Conservation (phyloP, 2,797 vertebrate genomes). For the Myotis myotis region DNA sequence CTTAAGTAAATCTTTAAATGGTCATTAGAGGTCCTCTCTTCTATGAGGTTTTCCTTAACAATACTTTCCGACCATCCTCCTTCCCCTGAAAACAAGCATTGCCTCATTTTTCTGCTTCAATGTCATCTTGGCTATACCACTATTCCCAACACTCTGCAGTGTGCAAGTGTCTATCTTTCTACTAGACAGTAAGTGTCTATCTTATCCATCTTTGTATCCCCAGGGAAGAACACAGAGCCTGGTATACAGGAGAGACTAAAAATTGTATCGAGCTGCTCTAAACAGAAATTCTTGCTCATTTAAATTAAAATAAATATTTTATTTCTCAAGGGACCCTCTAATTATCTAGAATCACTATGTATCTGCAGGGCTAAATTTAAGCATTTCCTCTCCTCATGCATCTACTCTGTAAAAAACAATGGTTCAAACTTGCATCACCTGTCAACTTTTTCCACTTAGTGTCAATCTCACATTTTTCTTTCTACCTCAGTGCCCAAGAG, state of each 20-base stretch:
- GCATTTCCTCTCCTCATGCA: background rate
- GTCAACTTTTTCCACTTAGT: background rate
- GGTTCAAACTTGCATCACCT: background rate
- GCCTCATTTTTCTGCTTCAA: background rate
- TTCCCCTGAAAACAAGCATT: background rate
- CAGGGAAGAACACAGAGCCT: background rate
- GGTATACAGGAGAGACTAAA: background rate
- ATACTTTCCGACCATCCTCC: background rate
- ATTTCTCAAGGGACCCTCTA: background rate
- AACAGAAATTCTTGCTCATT: background rate
- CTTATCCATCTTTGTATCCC: background rate
- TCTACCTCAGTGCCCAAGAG: background rate
- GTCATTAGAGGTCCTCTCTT: background rate
- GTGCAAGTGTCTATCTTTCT: background rate
- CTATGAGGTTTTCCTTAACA: background rate
- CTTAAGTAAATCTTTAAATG: background rate
- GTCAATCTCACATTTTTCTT: background rate
- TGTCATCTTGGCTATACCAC: background rate
- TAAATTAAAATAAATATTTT: constrained; percentile 26
- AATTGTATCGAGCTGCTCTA: background rate
- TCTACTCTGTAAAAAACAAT: background rate
- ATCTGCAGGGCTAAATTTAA: background rate
- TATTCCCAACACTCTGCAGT: background rate
- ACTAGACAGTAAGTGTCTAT: background rate
- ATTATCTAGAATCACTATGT: background rate